A percentile compares a stretch with the other conserved stretches of the same genome.
Conservation (phyloP, 2,113 vertebrate genomes). For the Crocuta crocuta region DNA sequence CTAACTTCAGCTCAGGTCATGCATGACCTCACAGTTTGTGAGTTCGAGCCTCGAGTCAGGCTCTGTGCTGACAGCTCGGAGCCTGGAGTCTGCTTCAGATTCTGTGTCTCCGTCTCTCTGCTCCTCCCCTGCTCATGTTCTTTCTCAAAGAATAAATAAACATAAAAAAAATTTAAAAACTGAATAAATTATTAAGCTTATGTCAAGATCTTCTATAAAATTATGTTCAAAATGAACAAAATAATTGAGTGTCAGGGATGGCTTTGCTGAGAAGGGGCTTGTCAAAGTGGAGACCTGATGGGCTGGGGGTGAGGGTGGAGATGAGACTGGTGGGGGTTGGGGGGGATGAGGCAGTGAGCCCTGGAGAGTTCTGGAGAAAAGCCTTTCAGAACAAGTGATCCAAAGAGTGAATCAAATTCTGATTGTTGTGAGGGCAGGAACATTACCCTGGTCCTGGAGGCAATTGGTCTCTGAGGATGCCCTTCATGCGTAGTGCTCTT, state of each 20-base stretch:
- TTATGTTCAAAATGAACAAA: not conserved
- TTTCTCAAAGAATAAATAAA: too few species aligned
- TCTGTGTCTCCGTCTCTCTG: too few species aligned
- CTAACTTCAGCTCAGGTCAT: too few species aligned
- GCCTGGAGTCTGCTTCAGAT: too few species aligned
- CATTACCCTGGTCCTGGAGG: not conserved
- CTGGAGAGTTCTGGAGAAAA: not conserved
- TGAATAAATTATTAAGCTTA: not conserved
- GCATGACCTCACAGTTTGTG: too few species aligned
- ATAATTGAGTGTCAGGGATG: not conserved
- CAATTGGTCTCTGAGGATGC: accelerated
- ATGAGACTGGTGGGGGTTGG: too few species aligned
- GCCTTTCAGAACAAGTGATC: not conserved
- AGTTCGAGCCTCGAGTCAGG: too few species aligned
- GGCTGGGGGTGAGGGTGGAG: not conserved
- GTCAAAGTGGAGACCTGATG: not conserved
- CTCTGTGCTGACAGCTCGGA: too few species aligned
- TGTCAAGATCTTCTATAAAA: not conserved
- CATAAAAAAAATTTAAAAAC: too few species aligned
- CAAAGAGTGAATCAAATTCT: not conserved
- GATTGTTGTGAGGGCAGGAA: not conserved
- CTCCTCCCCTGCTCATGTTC: too few species aligned
- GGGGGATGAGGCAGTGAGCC: not conserved
- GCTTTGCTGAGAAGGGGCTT: not conserved
- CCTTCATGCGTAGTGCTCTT: accelerated